These are phyloP conservation scores for Hydra vulgaris DNA, from an alignment of 30 jellyfish, hydroid and myxozoan species.

Conservation along the genomic window DNA sequence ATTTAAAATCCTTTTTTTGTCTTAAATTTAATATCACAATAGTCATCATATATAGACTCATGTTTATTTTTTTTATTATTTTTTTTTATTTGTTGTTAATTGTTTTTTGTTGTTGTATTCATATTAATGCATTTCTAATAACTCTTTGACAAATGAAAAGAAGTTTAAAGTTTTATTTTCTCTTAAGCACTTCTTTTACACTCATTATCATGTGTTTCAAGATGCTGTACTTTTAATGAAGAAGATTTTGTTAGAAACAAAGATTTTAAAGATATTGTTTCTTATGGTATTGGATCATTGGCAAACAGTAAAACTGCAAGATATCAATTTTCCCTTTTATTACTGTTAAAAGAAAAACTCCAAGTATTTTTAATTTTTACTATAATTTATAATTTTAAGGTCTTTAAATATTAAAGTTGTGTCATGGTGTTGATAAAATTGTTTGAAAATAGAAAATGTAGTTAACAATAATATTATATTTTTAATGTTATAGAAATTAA, in stretches of 20 bases:
- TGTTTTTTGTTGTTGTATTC: too few relatives aligned
- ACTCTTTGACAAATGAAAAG: background rate
- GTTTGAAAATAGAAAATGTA: too few relatives aligned
- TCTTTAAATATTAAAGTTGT: too few relatives aligned
- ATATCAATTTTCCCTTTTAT: constrained; percentile 50
- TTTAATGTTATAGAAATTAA: too few relatives aligned
- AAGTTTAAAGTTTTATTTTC: background rate
- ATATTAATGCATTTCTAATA: too few relatives aligned
- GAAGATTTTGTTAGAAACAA: background rate
- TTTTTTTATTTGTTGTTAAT: too few relatives aligned
- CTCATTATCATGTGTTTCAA: background rate
- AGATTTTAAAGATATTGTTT: constrained; percentile 32
- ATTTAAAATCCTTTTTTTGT: too few relatives aligned
- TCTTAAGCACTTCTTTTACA: background rate
- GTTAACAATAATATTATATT: too few relatives aligned
- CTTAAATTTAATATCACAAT: too few relatives aligned
- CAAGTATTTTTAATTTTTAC: constrained; percentile 28
- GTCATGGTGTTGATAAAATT: too few relatives aligned
- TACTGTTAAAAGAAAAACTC: constrained; percentile 28
- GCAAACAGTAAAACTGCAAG: constrained; percentile 47
- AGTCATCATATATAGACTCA: too few relatives aligned
- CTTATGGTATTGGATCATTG: constrained; percentile 61
- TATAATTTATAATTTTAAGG: background rate
- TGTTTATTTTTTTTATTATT: too few relatives aligned
- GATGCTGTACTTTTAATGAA: background rate